phyloP scores from a whole-genome alignment of 2,888 invertebrate species.

The Pandemis corylana region DNA sequence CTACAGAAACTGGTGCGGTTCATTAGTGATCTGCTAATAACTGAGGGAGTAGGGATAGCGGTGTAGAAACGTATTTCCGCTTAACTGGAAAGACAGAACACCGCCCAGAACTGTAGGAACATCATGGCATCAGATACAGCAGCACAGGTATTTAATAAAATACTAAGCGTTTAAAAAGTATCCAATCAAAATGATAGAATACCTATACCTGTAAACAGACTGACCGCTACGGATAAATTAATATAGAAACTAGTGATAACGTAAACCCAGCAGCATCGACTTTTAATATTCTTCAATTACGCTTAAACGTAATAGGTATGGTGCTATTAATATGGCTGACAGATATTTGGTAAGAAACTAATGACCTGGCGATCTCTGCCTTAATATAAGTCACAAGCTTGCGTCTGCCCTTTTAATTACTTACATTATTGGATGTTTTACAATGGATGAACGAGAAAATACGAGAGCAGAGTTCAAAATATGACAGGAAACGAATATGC shows the following conservation, averaged over 20 bases:
- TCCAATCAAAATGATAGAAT: too few relatives aligned
- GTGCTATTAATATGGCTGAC: background rate
- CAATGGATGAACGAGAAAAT: too few relatives aligned
- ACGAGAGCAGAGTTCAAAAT: too few relatives aligned
- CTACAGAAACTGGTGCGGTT: too few relatives aligned
- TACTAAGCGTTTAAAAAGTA: too few relatives aligned
- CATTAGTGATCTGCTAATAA: too few relatives aligned
- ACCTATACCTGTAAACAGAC: background rate
- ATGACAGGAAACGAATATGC: too few relatives aligned
- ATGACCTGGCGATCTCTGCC: background rate
- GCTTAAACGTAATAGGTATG: background rate
- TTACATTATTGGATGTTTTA: too few relatives aligned
- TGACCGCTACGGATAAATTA: background rate
- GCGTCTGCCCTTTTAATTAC: too few relatives aligned
- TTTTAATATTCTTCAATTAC: background rate
- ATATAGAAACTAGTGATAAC: background rate
- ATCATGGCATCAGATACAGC: background rate
- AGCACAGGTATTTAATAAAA: too few relatives aligned
- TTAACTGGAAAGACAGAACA: background rate
- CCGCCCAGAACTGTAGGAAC: background rate
- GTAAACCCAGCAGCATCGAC: slow-evolving; percentile 33
- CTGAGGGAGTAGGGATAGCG: too few relatives aligned
- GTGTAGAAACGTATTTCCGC: background rate
- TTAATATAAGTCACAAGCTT: too few relatives aligned
- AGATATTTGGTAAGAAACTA: background rate